Percentiles rank a stretch among this genome's conserved stretches.
phyloP scores from a whole-genome alignment of 2,113 vertebrate genomes.

The Zonotrichia leucophrys region DNA sequence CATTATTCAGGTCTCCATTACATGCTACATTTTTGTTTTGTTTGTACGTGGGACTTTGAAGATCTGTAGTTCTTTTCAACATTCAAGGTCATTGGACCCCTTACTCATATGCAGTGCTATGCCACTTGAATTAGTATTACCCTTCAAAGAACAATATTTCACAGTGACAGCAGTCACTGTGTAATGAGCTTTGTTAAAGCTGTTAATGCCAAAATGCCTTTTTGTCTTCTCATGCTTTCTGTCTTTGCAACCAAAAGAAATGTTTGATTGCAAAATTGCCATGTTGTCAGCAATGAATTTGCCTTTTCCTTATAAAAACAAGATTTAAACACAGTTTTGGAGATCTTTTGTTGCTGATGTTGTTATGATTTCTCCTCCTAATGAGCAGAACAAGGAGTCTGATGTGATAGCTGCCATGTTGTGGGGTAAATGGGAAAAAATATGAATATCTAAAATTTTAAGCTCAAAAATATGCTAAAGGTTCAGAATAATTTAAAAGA shows the following conservation, averaged over 20 bases:
- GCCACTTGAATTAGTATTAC: constrained; percentile 52
- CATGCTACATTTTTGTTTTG: not conserved
- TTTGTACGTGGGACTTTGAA: constrained; percentile 48
- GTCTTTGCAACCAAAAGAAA: constrained; percentile 35
- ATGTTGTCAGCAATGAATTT: not conserved
- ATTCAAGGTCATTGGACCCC: constrained; percentile 26
- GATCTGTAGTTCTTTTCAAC: constrained; percentile 61
- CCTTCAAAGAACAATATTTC: constrained; percentile 52
- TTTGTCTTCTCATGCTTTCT: constrained; percentile 40
- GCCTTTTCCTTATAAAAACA: not conserved
- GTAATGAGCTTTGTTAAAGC: constrained; percentile 50
- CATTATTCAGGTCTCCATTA: constrained; percentile 45
- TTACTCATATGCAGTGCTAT: constrained; percentile 9
- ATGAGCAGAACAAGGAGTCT: not conserved
- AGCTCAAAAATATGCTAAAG: not conserved
- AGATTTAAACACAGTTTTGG: not conserved
- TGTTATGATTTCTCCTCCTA: not conserved
- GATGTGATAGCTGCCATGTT: not conserved
- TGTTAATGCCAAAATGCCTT: constrained; percentile 6
- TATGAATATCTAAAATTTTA: not conserved
- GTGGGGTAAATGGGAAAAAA: not conserved
- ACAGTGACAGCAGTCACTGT: not conserved
- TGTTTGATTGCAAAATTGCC: constrained; percentile 48
- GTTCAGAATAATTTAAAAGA: not conserved
- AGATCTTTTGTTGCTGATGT: not conserved